A percentile compares a stretch with the other conserved stretches of the same genome.
phyloP scores from a whole-genome alignment of 1,140 invertebrate species.

The Aplysia californica region DNA sequence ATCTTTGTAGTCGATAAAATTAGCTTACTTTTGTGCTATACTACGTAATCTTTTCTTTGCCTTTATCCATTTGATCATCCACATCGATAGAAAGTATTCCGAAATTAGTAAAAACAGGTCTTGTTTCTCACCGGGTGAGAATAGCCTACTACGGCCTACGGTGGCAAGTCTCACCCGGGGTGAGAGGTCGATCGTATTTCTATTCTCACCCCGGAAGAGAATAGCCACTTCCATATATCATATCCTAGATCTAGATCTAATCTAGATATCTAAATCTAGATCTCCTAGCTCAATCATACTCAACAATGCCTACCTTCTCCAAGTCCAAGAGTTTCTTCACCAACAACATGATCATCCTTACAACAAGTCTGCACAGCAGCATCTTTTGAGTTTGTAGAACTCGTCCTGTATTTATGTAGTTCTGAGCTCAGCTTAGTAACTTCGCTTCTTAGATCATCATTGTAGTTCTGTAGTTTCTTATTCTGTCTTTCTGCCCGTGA shows the following conservation, averaged over 20 bases:
- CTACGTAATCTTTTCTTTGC: too few relatives aligned
- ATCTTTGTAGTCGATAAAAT: too few relatives aligned
- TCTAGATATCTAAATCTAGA: too few relatives aligned
- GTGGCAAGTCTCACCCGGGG: too few relatives aligned
- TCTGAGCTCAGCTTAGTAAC: not conserved
- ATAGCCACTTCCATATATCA: not conserved
- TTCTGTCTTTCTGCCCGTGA: not conserved
- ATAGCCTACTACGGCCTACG: too few relatives aligned
- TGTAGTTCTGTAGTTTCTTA: conserved; percentile 2
- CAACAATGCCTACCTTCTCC: not conserved
- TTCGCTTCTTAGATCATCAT: conserved; percentile 17
- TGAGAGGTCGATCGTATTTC: too few relatives aligned
- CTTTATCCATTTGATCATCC: too few relatives aligned
- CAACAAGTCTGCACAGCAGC: not conserved
- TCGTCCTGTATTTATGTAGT: not conserved
- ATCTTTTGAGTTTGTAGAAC: not conserved
- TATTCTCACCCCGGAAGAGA: too few relatives aligned
- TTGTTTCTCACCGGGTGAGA: too few relatives aligned
- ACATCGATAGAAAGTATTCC: too few relatives aligned
- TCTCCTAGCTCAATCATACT: not conserved
- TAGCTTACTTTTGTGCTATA: too few relatives aligned
- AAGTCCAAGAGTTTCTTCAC: not conserved
- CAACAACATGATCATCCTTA: not conserved
- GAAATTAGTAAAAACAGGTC: too few relatives aligned
- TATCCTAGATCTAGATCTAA: not conserved